These are phyloP conservation scores for Serripes groenlandicus DNA, from an alignment of 2,888 invertebrate genomes.

Conservation along the genomic window DNA sequence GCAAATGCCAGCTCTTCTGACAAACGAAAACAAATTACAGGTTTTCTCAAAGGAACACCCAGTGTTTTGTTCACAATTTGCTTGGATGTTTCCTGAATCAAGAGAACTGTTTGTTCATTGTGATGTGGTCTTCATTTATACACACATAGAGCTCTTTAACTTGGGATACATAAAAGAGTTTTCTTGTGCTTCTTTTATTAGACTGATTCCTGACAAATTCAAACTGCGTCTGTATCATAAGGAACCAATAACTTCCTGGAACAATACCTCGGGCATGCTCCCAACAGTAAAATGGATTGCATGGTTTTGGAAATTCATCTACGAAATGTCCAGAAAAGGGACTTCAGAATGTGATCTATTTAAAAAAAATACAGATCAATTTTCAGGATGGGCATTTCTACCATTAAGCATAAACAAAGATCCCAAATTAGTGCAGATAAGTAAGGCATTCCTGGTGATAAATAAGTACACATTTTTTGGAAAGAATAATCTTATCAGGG, in stretches of 20 bases:
- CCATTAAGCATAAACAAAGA: not conserved
- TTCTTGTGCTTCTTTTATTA: not conserved
- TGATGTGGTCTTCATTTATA: not conserved
- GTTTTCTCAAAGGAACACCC: not conserved
- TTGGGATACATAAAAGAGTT: slow-evolving; percentile 6
- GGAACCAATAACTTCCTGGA: not conserved
- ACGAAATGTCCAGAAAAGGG: not conserved
- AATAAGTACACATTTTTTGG: not conserved
- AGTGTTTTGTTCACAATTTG: not conserved
- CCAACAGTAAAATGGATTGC: slow-evolving; percentile 1
- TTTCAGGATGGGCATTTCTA: slow-evolving; percentile 4
- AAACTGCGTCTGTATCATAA: not conserved
- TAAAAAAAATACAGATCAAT: not conserved
- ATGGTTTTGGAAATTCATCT: slow-evolving; percentile 22
- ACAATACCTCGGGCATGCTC: not conserved
- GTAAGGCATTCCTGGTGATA: not conserved
- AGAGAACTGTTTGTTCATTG: slow-evolving; percentile 1
- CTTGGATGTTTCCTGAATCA: slow-evolving; percentile 13
- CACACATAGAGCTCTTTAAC: not conserved
- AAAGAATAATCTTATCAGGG: not conserved
- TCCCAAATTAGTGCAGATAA: not conserved
- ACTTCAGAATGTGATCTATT: not conserved
- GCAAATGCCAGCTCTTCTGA: not conserved
- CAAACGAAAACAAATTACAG: not conserved
- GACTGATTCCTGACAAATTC: not conserved